phyloP scores from a whole-genome alignment of 2,113 vertebrate species.

The Scalopus aquaticus region DNA sequence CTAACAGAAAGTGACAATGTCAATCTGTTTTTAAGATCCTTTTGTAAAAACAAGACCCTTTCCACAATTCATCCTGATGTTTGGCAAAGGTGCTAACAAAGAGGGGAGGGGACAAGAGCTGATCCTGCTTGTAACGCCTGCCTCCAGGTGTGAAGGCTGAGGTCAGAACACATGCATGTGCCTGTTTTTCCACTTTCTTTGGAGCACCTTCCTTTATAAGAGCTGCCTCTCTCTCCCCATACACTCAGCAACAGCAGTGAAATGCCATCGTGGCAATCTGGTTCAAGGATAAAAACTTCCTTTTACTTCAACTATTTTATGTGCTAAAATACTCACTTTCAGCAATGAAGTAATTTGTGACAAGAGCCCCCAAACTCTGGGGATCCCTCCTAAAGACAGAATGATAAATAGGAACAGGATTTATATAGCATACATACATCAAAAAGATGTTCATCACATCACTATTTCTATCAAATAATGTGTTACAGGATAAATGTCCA shows the following conservation, averaged over 20 bases:
- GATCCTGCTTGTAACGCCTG: too few relatives aligned
- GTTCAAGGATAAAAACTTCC: background rate
- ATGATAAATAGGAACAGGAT: background rate
- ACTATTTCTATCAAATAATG: background rate
- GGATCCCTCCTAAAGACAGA: background rate
- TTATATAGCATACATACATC: background rate
- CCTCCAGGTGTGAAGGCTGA: background rate
- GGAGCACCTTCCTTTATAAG: background rate
- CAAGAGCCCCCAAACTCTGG: background rate
- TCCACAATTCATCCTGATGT: background rate
- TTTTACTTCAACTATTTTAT: slow-evolving; percentile 11
- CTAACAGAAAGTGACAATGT: background rate
- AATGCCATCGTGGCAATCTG: background rate
- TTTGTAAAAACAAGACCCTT: background rate
- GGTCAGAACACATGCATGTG: accelerated
- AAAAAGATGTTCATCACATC: background rate
- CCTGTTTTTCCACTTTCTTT: background rate
- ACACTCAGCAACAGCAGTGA: background rate
- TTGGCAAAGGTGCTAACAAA: background rate
- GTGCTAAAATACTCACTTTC: slow-evolving; percentile 6
- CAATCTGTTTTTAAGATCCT: background rate
- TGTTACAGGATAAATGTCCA: background rate
- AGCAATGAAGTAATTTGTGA: background rate
- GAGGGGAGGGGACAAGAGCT: background rate
- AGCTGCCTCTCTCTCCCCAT: background rate